Conservation (phyloP, 2,888 invertebrate species). For the Antheraea assamensis region DNA sequence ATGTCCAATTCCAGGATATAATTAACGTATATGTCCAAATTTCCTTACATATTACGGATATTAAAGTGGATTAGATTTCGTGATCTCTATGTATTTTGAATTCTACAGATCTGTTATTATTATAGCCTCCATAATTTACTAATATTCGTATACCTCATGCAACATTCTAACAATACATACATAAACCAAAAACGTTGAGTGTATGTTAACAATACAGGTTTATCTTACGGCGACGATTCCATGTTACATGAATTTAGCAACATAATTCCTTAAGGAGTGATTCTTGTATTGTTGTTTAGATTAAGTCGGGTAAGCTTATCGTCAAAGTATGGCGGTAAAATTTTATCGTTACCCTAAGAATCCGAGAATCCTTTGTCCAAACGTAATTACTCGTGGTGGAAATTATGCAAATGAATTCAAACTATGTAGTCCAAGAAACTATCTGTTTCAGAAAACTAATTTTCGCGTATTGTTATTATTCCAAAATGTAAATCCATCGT, state of each 20-base stretch:
- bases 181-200: not conserved
- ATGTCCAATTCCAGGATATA: not conserved
- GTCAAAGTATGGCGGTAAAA: conserved; percentile 4
- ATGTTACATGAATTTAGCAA: not conserved
- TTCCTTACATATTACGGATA: not conserved
- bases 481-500: not conserved
- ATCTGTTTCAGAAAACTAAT: conserved; percentile 10
- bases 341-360: conserved; percentile 7
- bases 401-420: conserved; percentile 21
- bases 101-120: not conserved
- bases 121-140: not conserved
- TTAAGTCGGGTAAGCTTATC: not conserved
- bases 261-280: conserved; percentile 5
- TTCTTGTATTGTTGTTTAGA: conserved; percentile 7
- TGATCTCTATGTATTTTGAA: not conserved
- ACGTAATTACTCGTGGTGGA: conserved; percentile 12
- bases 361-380: conserved; percentile 1
- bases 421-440: conserved; percentile 15
- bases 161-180: not conserved
- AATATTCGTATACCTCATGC: not conserved
- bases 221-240: not conserved
- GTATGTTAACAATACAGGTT: not conserved
- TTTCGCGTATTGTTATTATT: not conserved
- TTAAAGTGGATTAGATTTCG: no score
- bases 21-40: not conserved